phyloP scores from a whole-genome alignment of 2,113 vertebrate genomes.

The Tetrax tetrax region DNA sequence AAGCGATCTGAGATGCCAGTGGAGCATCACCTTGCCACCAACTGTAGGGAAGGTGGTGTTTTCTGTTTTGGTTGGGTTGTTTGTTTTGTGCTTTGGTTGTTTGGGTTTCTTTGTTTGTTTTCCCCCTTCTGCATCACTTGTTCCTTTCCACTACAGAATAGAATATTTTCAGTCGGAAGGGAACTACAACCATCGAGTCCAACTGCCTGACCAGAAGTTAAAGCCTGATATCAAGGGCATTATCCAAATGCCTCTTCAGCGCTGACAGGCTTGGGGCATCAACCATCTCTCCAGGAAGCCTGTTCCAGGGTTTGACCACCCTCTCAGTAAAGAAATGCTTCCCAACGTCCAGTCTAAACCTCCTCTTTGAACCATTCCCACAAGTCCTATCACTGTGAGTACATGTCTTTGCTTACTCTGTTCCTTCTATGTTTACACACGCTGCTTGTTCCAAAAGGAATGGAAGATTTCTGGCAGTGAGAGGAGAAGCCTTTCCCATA shows the following conservation, averaged over 20 bases:
- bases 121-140: not conserved
- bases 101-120: not conserved
- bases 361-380: not conserved
- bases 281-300: no score
- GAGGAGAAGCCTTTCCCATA: not conserved
- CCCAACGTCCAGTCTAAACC: not conserved
- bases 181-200: not conserved
- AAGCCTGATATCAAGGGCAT: no score
- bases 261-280: no score
- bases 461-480: not conserved
- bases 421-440: not conserved
- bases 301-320: no score
- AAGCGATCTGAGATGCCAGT: not conserved
- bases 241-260: no score
- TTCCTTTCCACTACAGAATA: not conserved
- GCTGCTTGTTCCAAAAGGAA: not conserved
- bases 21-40: not conserved
- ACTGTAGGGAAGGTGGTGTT: not conserved
- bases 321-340: not conserved
- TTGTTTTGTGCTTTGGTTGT: no score
- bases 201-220: no score
- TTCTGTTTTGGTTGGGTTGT: not conserved
- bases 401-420: not conserved
- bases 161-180: not conserved
- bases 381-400: fast-evolving